Conservation (phyloP, 2,797 vertebrate species). For the Cyclopterus lumpus region DNA sequence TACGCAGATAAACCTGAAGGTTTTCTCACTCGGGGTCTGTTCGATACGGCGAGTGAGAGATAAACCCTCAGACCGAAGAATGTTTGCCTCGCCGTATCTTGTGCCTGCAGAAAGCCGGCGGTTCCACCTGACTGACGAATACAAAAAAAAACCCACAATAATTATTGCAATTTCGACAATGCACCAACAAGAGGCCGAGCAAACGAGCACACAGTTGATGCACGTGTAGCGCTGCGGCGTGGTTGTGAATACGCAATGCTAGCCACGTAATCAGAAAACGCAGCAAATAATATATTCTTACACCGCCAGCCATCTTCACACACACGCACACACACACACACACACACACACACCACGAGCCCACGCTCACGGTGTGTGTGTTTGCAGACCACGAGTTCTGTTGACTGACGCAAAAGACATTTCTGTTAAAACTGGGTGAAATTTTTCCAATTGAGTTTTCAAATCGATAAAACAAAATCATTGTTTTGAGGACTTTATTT, state of each 20-base stretch:
- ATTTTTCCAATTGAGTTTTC: too few relatives aligned
- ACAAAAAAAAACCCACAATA: neutral
- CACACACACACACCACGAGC: too few relatives aligned
- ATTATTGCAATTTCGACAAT: neutral
- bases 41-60: neutral
- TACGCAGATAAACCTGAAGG: neutral
- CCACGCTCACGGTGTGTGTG: too few relatives aligned
- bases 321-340: too few relatives aligned
- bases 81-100: neutral
- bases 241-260: neutral
- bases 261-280: neutral
- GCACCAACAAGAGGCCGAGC: neutral
- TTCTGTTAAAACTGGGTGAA: neutral
- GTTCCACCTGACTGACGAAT: neutral
- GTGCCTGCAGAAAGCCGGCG: neutral
- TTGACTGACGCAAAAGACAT: neutral
- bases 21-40: neutral
- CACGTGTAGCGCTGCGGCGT: neutral
- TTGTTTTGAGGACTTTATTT: neutral
- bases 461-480: neutral
- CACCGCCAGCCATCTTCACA: too few relatives aligned
- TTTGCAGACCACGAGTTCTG: neutral
- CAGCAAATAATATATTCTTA: neutral
- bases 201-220: neutral
- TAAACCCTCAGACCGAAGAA: neutral